These are phyloP conservation scores for Callosobruchus maculatus DNA, from an alignment of 2,888 invertebrate genomes.

Conservation along the genomic window DNA sequence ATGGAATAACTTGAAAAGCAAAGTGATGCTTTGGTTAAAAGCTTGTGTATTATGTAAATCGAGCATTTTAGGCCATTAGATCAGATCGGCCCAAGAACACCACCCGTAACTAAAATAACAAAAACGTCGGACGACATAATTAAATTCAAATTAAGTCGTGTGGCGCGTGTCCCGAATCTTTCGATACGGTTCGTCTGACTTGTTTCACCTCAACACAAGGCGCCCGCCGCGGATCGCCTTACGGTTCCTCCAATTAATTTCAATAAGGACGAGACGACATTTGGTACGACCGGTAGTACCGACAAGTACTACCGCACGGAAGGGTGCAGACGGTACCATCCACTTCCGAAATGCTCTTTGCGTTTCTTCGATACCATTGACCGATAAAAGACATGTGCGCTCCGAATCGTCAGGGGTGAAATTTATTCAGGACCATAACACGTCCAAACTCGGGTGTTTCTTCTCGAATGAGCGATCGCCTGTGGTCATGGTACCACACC, in stretches of 20 bases:
- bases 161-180: not conserved
- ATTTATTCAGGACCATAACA: not conserved
- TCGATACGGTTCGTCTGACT: not conserved
- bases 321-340: not conserved
- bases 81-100: too few species aligned
- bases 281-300: slow-evolving; percentile 37
- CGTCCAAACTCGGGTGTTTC: too few species aligned
- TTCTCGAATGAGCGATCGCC: too few species aligned
- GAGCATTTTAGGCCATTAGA: too few species aligned
- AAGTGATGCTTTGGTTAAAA: too few species aligned
- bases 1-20: too few species aligned
- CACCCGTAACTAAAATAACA: not conserved
- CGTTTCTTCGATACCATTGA: not conserved
- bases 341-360: not conserved
- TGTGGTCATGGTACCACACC: too few species aligned
- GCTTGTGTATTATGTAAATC: too few species aligned
- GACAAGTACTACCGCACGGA: not conserved
- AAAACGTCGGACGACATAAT: not conserved
- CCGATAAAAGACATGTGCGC: not conserved
- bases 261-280: slow-evolving; percentile 29
- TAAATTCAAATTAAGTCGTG: not conserved
- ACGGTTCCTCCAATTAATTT: slow-evolving; percentile 37
- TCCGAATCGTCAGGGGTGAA: not conserved
- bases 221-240: slow-evolving; percentile 37
- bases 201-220: not conserved